Base-by-base conservation (phyloP, 2,797 vertebrate genomes). In the Xenentodon cancila region DNA sequence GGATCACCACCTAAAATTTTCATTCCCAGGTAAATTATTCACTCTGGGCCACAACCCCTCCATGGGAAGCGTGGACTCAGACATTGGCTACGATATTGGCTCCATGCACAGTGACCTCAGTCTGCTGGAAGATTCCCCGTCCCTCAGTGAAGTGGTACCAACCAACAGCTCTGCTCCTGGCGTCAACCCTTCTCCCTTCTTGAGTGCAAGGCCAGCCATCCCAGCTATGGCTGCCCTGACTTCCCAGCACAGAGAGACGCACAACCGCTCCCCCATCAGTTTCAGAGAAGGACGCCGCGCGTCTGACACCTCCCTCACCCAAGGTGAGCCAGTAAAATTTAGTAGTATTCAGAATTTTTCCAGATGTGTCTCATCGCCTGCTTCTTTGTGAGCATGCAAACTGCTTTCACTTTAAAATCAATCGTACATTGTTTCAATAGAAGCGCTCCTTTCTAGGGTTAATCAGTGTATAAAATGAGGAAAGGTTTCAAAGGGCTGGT, bases 211-310 rank as follows among this genome's bases (percentile, higher is more conserved):
- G 21, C 97, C 97, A 1, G 74, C 96, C 70, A 97, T 98, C 73
- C 96, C 96, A 0, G 85, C 96, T 60, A 98, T 98, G 96, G 95
- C 96, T 47, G 95, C 92, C 0, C 91, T 99, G 58, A 88, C 92
- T 16, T 90, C 93, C 13, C 96, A 97, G 37, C 95, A 95, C 46
- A 92, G 98, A 12, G 98, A 99, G 79, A 87, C 92, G 0, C 96
- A 99, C 87, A 99, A 99, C 77, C 95, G 97, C 53, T 99, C 98
- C 0, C 97, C 98, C 0, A 95, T 98, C 86, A 98, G 98, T 86
- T 99, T 99, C 92, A 90, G 98, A 34, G 98, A 99, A 82, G 98
- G 98, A 12, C 95, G 97, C 20, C 86, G 98, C 0, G 98, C 98
- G 0, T 99, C 98, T 0, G 98, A 99, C 74, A 99, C 98, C 5